Evolutionary conservation across 2,888 invertebrate species (phyloP), one percentile per base, ranked within the genome.

Genomic region (Parapristionchus giblindavisi): DNA sequence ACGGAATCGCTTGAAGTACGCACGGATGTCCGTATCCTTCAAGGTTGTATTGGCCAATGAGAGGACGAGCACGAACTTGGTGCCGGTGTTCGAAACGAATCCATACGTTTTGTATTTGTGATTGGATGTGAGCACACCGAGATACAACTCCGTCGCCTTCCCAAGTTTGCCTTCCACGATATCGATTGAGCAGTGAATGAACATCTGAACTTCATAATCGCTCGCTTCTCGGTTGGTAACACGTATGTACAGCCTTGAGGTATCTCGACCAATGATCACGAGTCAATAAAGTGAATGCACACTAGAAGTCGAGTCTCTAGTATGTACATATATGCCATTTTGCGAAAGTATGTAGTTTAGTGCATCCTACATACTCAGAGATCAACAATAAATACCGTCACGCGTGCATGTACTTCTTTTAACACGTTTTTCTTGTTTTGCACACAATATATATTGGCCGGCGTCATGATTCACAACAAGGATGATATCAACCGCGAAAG

Each of bases 1-100:
- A 88, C 99, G 98, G 52, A 98, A 91, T 89, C 94, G 93, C 76
- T 95, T 92, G 88, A 95, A 95, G 91, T 93, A 93, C 93, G 79
- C 66, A 5, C 84, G 77, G 81, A 87, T 80, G 14, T 84, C 83
- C 54, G 32, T 36, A 36, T 78, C 77, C 68, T 83, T 84, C n/a
- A 85, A 58, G 8, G 78, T 70, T 11, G 76, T 70, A 61, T 81
- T 78, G 11, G 73, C 76, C 14, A 82, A 77, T 48, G 86, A 85
- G 21, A 84, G 73, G 6, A 85, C 81, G 1, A 87, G 75, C 27
- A 87, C 58, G 77, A 87, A 84, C 61, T 82, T 82, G 24, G 84
- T 79, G 32, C 83, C 81, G 3, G 85, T 85, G 77, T 86, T 87
- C 27, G 85, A 84, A 43, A 86, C 75, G 73, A 81, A 87, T 14